Evolutionary conservation across 1,140 invertebrate species (phyloP).

Genomic region (Cydia strobilella): DNA sequence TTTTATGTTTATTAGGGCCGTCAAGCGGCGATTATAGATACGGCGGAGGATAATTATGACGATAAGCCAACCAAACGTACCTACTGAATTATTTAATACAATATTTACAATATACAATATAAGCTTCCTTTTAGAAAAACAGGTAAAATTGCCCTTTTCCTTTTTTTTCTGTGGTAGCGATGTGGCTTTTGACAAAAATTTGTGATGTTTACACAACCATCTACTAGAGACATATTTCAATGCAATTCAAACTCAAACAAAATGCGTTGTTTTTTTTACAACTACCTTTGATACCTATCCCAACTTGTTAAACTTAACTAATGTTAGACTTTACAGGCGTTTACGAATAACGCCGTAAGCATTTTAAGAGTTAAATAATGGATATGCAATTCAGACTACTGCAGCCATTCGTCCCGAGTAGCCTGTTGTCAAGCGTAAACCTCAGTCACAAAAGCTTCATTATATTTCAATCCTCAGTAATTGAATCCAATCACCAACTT

Average conservation of each 20-base stretch:
- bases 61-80: not conserved
- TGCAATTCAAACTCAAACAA: no score
- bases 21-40: constrained; percentile 10
- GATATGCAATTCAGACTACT: not conserved
- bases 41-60: not conserved
- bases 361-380: no score
- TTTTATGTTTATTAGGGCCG: constrained; percentile 19
- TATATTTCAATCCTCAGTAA: not conserved
- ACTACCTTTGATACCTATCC: no score
- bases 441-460: not conserved
- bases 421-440: not conserved
- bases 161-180: no score
- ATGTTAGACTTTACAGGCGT: no score
- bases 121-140: not conserved
- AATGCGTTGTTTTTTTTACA: no score
- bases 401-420: not conserved
- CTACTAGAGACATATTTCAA: no score
- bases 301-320: no score
- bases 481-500: not conserved
- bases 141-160: not conserved
- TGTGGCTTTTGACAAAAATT: no score
- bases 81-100: not conserved
- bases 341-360: no score
- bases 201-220: no score
- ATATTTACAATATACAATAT: no score